Evolutionary conservation across 2,797 vertebrate species (phyloP).

Genomic region (Etheostoma nigrum): DNA sequence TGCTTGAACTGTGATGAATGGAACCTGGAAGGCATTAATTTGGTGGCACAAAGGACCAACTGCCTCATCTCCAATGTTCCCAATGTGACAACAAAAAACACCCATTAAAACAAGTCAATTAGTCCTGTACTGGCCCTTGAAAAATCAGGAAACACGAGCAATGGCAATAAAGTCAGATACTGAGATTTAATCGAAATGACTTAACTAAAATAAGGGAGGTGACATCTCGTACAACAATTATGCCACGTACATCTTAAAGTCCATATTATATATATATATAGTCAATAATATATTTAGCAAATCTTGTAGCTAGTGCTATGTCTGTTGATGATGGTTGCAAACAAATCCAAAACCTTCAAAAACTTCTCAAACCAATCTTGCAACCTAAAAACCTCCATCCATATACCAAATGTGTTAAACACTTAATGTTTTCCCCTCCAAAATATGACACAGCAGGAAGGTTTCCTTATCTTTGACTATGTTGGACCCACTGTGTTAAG

Average conservation of each 20-base stretch:
- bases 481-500: too few relatives aligned
- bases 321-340: not conserved
- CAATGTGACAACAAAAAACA: conserved; percentile 32
- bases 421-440: too few relatives aligned
- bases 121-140: conserved; percentile 22
- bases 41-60: conserved; percentile 47
- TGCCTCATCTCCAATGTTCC: conserved; percentile 45
- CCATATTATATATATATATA: not conserved
- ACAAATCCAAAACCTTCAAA: not conserved
- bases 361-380: not conserved
- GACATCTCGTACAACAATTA: not conserved
- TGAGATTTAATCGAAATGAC: not conserved
- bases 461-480: too few relatives aligned
- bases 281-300: not conserved
- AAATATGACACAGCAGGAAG: too few relatives aligned
- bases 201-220: not conserved
- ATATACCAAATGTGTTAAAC: not conserved
- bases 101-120: conserved; percentile 38
- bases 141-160: conserved; percentile 26
- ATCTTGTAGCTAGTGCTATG: not conserved
- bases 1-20: conserved; percentile 64
- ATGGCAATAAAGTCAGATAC: conserved; percentile 17
- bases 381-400: too few relatives aligned
- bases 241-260: not conserved
- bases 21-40: conserved; percentile 57